Conservation (phyloP, 1,140 invertebrate genomes). For the Pseudomyrmex pallidus region DNA sequence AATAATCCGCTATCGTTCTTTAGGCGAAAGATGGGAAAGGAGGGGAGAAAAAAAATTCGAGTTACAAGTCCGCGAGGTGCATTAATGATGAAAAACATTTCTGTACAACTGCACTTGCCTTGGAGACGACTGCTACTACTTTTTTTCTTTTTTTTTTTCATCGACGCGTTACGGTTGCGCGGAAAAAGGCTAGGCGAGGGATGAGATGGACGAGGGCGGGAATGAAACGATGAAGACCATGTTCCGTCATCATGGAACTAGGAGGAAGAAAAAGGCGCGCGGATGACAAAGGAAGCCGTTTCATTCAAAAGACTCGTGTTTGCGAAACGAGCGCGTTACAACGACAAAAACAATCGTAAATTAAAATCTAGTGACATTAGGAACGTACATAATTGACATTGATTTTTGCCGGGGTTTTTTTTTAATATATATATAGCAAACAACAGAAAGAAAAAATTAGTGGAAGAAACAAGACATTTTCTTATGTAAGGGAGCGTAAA, state of each 20-base stretch:
- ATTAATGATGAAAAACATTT: background rate
- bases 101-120: background rate
- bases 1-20: too few species aligned
- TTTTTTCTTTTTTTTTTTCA: background rate
- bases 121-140: background rate
- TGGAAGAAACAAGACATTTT: too few species aligned
- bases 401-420: background rate
- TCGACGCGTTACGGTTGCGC: background rate
- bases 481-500: constrained; percentile 35
- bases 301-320: constrained; percentile 2
- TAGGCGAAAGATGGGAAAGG: too few species aligned
- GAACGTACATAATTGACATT: background rate
- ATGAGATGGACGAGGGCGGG: constrained; percentile 1
- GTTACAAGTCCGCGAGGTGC: background rate
- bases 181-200: background rate
- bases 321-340: background rate
- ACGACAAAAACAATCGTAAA: background rate
- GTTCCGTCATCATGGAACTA: constrained; percentile 23
- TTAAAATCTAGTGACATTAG: constrained; percentile 8
- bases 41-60: background rate
- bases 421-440: background rate
- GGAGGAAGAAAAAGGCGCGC: constrained; percentile 7
- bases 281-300: constrained; percentile 15
- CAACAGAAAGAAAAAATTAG: background rate
- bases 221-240: constrained; percentile 19